These are phyloP conservation scores for Drosophila leonis DNA, from an alignment of 2,888 invertebrate species.

Conservation along the genomic window DNA sequence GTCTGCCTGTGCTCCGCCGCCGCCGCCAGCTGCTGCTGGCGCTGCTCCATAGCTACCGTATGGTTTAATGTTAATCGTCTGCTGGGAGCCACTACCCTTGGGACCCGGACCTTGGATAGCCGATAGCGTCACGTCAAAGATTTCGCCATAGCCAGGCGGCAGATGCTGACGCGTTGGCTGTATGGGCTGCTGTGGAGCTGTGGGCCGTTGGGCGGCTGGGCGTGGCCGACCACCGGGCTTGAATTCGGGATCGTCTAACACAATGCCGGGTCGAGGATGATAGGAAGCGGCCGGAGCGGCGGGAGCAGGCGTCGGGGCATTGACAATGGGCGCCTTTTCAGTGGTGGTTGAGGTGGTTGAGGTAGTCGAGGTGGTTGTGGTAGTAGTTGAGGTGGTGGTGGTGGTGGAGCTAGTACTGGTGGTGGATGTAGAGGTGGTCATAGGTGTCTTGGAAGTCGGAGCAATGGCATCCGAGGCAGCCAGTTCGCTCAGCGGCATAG, in stretches of 20 bases:
- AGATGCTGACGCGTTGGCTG: constrained; percentile 85
- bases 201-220: constrained; percentile 75
- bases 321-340: constrained; percentile 54
- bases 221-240: constrained; percentile 87
- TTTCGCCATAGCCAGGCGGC: constrained; percentile 90
- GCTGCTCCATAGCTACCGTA: constrained; percentile 82
- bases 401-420: constrained; percentile 57
- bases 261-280: constrained; percentile 93
- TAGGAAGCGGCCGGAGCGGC: constrained; percentile 86
- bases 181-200: constrained; percentile 81
- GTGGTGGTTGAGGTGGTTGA: constrained; percentile 61
- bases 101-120: constrained; percentile 94
- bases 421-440: constrained; percentile 48
- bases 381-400: constrained; percentile 51
- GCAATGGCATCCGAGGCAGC: constrained; percentile 43
- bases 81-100: constrained; percentile 84
- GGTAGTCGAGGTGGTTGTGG: constrained; percentile 63
- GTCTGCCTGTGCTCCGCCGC: constrained; percentile 85
- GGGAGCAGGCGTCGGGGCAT: constrained; percentile 55
- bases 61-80: constrained; percentile 85
- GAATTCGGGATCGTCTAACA: constrained; percentile 93
- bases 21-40: constrained; percentile 29
- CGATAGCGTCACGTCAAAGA: constrained; percentile 95
- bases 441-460: constrained; percentile 56
- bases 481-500: constrained; percentile 41